Percentiles rank a stretch among this genome's conserved stretches.
These are phyloP conservation scores for Clarias gariepinus DNA, from an alignment of 2,113 vertebrate genomes.

Conservation along the genomic window DNA sequence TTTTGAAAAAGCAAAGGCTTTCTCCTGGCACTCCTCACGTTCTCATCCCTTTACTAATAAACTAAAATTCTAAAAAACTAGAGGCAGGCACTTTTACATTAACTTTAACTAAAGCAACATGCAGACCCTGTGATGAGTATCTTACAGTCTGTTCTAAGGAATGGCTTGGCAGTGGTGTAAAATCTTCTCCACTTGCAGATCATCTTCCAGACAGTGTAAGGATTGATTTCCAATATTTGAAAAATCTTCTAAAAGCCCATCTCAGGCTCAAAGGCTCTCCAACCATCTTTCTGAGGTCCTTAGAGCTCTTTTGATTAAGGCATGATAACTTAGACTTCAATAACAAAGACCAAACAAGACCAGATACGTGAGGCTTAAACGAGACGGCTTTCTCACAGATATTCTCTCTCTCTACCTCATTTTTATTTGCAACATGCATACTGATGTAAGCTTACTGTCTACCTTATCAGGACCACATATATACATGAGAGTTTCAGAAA, in stretches of 20 bases:
- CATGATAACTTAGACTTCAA: not conserved
- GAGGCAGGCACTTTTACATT: not conserved
- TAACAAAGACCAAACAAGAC: not conserved
- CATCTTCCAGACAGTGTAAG: not conserved
- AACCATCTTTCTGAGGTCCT: no score
- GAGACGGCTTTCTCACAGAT: not conserved
- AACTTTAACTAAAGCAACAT: not conserved
- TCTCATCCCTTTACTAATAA: not conserved
- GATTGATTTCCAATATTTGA: conserved; percentile 26
- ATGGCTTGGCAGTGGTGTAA: not conserved
- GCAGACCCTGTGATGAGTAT: conserved; percentile 5
- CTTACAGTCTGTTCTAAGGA: not conserved
- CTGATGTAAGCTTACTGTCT: not conserved
- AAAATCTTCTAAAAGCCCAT: not conserved
- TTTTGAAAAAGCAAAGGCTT: not conserved
- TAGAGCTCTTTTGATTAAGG: no score
- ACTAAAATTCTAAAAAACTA: no score
- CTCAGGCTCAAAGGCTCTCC: no score
- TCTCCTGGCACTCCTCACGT: not conserved
- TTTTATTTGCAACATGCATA: not conserved
- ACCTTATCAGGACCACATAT: no score
- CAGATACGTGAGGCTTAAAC: not conserved
- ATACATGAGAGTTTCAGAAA: no score
- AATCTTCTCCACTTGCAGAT: not conserved
- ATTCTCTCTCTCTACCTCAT: not conserved